Conservation (phyloP, 2,888 invertebrate species). For the Yponomeuta malinellus region DNA sequence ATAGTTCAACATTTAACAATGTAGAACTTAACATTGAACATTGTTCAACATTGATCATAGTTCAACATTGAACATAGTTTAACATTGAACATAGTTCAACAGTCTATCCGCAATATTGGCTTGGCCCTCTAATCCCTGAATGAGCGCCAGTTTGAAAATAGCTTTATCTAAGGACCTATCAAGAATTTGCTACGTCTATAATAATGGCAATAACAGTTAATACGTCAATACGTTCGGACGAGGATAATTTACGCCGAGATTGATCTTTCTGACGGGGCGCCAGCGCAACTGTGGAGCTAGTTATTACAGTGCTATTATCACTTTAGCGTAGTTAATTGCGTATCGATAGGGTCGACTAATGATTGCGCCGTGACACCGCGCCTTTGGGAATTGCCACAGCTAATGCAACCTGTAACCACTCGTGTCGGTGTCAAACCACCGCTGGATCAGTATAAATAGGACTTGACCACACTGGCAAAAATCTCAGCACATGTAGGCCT, state of each 20-base stretch:
- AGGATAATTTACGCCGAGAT: slow-evolving; percentile 19
- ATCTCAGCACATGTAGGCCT: no score
- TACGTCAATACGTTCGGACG: slow-evolving; percentile 17
- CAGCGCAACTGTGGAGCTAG: slow-evolving; percentile 33
- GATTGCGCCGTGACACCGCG: slow-evolving; percentile 28
- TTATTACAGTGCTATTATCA: slow-evolving; percentile 59
- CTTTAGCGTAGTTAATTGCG: slow-evolving; percentile 61
- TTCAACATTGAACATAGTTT: no score
- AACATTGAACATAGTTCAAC: no score
- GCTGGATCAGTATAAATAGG: slow-evolving; percentile 28
- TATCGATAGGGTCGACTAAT: slow-evolving; percentile 58
- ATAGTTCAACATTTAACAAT: no score
- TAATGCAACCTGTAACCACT: background rate
- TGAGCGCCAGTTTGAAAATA: background rate
- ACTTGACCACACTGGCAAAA: no score
- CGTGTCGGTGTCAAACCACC: background rate
- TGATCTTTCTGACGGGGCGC: slow-evolving; percentile 24
- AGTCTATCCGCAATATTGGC: background rate
- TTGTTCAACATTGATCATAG: no score
- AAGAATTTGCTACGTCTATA: background rate
- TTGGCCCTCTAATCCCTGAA: background rate
- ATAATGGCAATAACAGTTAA: slow-evolving; percentile 12
- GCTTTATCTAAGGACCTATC: background rate
- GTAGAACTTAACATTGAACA: no score
- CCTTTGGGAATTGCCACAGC: background rate